Evolutionary conservation across 2,113 vertebrate genomes (phyloP), one percentile per base, ranked within the genome.

Genomic region (Hoplias malabaricus): DNA sequence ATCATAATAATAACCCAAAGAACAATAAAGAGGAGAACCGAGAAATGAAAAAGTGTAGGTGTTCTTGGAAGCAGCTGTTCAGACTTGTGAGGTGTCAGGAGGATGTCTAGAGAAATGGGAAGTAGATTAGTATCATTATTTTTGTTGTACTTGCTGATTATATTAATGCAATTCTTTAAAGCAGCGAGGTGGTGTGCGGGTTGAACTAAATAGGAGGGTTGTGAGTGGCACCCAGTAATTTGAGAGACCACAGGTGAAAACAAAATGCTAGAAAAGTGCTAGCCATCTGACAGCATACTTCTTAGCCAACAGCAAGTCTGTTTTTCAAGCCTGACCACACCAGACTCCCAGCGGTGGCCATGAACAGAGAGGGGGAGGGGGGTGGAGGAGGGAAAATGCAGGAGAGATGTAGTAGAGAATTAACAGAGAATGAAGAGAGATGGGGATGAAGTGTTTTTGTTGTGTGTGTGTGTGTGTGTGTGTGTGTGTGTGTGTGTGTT

Each of bases 261-360:
- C n/a, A 23, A 48, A 46, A 68, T 69, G 21, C 53, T 23, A 43
- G 43, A 40, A 53, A 65, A 56, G 43, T 48, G 43, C 43, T 48
- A 48, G 57, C 29, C 57, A 61, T 29, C n/a, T 54, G 82, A 69
- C 68, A 68, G 82, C 78, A 66, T 82, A 36, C 71, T 65, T 65
- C 23, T 23, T 16, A 38, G 34, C 36, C 65, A 78, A 68, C 53
- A 68, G 75, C 53, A 19, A 66, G 69, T 54, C 31, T 57, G 42
- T 46, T 80, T 75, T 43, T 63, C 54, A 69, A 76, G 73, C 73
- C 23, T 71, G 61, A 62, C 61, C 69, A 73, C 19, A 43, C 54
- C 50, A 65, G n/a, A n/a, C 42, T 74, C 54, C 63, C 80, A 69
- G 31, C 31, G 23, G 76, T 54, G 69, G 42, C 42, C 67, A 75